Evolutionary conservation across 2,113 vertebrate species (phyloP), one percentile per base, ranked within the genome.

Genomic region (Vulpes vulpes): DNA sequence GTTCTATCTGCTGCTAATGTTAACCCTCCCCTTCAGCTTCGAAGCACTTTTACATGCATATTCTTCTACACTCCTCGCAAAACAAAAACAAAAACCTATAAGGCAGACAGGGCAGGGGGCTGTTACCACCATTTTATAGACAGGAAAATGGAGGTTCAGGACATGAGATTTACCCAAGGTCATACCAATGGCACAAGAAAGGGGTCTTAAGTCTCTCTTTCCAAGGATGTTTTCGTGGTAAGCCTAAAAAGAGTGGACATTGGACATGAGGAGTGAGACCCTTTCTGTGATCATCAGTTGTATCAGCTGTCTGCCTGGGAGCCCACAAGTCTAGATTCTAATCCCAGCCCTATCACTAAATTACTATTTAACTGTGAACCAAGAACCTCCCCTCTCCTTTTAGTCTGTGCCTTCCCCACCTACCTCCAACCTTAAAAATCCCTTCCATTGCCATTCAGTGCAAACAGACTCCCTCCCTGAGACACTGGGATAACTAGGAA

Each of bases 391-490:
- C 32, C 12, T 0, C 14, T 35, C 53, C 14, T 35, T 59, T 64
- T 11, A 35, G 17, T 57, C 71, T 81, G 32, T 62, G 32, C 23
- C 74, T 43, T 76, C 27, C 35, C 69, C 57, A 43, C 43, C 43
- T 43, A 43, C 43, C 43, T 43, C 43, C 43, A 71, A 79, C 79
- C 93, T 92, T 96, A 89, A 89, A 89, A 89, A 65, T 85, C 49
- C 43, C 57, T 89, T 84, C 69, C 22, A 12, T n/a, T 53, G 38
- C 55, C 27, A 92, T 73, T 84, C 65, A 20, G 0, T 60, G 25
- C 82, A 85, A 71, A 69, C 38, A 7, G 9, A 73, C 20, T 89
- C 10, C 78, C 79, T 92, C 62, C 43, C 80, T 62, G 67, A 80
- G 81, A 85, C 51, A 3, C 90, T 57, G 1, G 22, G 80, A 80